A percentile compares a stretch with the other conserved stretches of the same genome.
Conservation (phyloP, 2,888 invertebrate genomes). For the Lacanobia wlatinum region DNA sequence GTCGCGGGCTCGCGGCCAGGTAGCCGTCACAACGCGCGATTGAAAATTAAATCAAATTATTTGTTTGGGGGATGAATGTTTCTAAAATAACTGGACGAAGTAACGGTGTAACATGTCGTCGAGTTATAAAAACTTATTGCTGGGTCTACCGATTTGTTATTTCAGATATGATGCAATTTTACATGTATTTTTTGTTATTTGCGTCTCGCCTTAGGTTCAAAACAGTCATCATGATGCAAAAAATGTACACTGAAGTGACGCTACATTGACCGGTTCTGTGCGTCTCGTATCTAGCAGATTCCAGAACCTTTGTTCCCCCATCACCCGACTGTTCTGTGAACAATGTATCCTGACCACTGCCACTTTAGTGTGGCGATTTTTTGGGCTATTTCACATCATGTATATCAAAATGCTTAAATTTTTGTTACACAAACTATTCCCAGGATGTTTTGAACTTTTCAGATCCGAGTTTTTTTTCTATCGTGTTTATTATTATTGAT, state of each 20-base stretch:
- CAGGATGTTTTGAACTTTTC: no score
- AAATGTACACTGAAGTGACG: no score
- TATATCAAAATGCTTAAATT: background rate
- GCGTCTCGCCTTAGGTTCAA: no score
- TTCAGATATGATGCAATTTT: background rate
- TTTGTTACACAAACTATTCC: background rate
- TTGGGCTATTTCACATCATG: background rate
- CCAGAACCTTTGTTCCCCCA: no score
- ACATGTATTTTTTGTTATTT: background rate
- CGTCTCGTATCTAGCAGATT: no score
- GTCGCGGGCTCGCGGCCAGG: slow-evolving; percentile 11
- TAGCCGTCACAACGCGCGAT: slow-evolving; percentile 15
- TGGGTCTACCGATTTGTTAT: background rate
- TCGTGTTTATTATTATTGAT: no score
- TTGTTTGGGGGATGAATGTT: slow-evolving; percentile 18
- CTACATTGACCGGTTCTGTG: no score
- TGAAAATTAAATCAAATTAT: slow-evolving; percentile 37
- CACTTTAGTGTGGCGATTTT: no score
- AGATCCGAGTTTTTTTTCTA: no score
- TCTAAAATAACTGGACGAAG: slow-evolving; percentile 24
- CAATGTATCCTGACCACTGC: no score
- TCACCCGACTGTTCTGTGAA: no score
- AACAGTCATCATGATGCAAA: no score
- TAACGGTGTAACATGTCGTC: background rate
- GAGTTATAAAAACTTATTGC: background rate